Evolutionary conservation across 2,113 vertebrate genomes (phyloP).

Genomic region (Chitala chitala): DNA sequence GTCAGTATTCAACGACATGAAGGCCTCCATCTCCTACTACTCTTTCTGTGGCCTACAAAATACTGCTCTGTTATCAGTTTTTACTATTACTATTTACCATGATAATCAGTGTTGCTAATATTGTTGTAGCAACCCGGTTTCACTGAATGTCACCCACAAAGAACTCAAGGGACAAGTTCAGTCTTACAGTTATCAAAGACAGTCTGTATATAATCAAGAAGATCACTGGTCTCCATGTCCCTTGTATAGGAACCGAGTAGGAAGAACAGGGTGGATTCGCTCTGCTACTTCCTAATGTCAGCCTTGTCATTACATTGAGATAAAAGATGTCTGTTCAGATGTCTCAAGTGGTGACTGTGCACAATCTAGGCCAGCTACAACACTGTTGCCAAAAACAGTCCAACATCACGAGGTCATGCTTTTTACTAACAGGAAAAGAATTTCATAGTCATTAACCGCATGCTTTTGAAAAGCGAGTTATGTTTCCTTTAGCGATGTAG

Average conservation of each 20-base stretch:
- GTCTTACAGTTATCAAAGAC: too few relatives aligned
- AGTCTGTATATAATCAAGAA: conserved; percentile 8
- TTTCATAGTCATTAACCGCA: background rate
- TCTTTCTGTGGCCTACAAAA: too few relatives aligned
- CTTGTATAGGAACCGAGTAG: background rate
- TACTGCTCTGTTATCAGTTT: too few relatives aligned
- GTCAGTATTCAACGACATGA: too few relatives aligned
- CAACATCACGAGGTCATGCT: background rate
- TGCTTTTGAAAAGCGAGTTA: background rate
- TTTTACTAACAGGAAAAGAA: background rate
- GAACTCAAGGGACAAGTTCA: too few relatives aligned
- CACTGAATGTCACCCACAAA: too few relatives aligned
- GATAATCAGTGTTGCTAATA: too few relatives aligned
- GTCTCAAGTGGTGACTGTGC: background rate
- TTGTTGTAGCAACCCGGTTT: too few relatives aligned
- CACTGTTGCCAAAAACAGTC: background rate
- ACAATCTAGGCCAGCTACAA: background rate
- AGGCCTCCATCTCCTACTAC: too few relatives aligned
- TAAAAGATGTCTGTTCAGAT: conserved; percentile 11
- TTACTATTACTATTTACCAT: too few relatives aligned
- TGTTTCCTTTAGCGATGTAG: background rate
- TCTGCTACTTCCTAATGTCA: background rate
- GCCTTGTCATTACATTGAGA: background rate
- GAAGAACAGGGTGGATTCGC: background rate
- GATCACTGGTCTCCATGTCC: background rate